Conservation (phyloP, 2,888 invertebrate genomes). For the Morpho deidamia region DNA sequence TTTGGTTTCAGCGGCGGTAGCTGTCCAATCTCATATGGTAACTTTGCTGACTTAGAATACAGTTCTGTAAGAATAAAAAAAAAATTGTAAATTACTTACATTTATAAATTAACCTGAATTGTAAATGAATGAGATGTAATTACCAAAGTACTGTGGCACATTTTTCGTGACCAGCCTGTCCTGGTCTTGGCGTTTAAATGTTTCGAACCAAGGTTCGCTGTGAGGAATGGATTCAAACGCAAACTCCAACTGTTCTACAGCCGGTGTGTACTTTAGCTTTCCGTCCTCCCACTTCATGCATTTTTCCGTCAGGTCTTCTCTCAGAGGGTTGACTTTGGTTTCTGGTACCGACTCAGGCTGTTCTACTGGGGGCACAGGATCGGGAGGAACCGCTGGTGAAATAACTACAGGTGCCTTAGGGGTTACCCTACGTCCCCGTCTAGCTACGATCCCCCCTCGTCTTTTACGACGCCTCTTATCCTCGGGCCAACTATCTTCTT, state of each 20-base stretch:
- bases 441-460: constrained; percentile 36
- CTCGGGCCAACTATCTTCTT: constrained; percentile 66
- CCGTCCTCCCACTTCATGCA: constrained; percentile 74
- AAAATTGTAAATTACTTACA: background rate
- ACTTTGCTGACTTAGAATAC: constrained; percentile 80
- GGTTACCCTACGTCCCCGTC: constrained; percentile 36
- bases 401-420: constrained; percentile 22
- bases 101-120: background rate
- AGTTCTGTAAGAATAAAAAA: constrained; percentile 58
- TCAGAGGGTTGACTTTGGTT: constrained; percentile 40
- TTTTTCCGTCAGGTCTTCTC: constrained; percentile 49
- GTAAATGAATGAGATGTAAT: constrained; percentile 25
- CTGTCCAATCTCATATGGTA: constrained; percentile 87
- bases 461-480: constrained; percentile 49
- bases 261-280: constrained; percentile 61
- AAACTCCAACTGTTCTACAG: constrained; percentile 81
- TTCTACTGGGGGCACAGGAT: constrained; percentile 25
- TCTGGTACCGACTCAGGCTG: constrained; percentile 21
- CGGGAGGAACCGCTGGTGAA: constrained; percentile 30
- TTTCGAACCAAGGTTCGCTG: constrained; percentile 88
- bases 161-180: constrained; percentile 81
- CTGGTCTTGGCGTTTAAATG: constrained; percentile 86
- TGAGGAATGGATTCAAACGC: constrained; percentile 87
- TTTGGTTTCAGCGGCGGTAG: constrained; percentile 80
- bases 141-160: constrained; percentile 77